Conservation (phyloP, 2,797 vertebrate species). For the Arnoldichthys spilopterus region DNA sequence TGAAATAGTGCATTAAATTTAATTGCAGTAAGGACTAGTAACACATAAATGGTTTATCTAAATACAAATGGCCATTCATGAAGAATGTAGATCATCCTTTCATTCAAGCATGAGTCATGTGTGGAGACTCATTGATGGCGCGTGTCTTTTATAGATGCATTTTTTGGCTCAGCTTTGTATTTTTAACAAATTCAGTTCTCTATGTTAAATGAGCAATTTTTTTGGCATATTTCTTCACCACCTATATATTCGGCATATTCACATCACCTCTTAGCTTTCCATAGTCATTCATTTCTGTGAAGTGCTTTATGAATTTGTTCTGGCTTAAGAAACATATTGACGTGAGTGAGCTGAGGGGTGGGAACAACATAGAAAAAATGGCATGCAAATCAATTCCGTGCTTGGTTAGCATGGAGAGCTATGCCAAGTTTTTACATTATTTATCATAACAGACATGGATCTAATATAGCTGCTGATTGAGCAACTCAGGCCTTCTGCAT, state of each 20-base stretch:
- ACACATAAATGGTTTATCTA: not conserved
- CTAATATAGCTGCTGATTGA: conserved; percentile 65
- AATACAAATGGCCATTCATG: not conserved
- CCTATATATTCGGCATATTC: conserved; percentile 68
- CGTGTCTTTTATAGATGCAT: conserved; percentile 62
- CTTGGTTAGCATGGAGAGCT: conserved; percentile 58
- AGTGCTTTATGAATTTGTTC: conserved; percentile 76
- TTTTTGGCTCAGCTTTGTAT: conserved; percentile 62
- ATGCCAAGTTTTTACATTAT: conserved; percentile 70
- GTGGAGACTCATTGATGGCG: conserved; percentile 64
- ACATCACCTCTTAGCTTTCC: conserved; percentile 63
- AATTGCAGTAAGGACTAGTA: not conserved
- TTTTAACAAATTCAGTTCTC: conserved; percentile 72
- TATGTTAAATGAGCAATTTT: conserved; percentile 73
- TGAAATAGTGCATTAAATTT: not conserved
- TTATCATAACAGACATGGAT: conserved; percentile 69
- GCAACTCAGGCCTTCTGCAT: conserved; percentile 65
- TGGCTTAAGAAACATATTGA: conserved; percentile 42
- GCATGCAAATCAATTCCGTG: conserved; percentile 68
- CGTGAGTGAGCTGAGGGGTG: conserved; percentile 31
- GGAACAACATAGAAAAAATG: not conserved
- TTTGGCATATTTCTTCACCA: conserved; percentile 72
- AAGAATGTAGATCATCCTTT: conserved; percentile 12
- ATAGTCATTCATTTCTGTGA: conserved; percentile 72
- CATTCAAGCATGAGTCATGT: conserved; percentile 51